Base-by-base conservation (phyloP, 2,888 invertebrate genomes). In the Empis stercorea region DNA sequence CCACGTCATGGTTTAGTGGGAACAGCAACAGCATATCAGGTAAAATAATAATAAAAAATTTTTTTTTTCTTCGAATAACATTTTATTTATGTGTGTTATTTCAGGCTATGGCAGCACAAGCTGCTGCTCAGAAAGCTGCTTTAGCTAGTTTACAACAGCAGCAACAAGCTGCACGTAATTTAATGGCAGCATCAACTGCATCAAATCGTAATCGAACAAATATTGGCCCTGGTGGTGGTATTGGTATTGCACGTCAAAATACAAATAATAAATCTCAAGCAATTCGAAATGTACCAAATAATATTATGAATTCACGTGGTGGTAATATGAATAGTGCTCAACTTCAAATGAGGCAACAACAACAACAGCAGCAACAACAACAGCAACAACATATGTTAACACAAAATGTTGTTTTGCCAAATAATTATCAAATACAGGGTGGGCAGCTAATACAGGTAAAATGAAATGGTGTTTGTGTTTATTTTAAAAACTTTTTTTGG, bases 11-110 rank as follows among this genome's bases (percentile, higher is more conserved):
- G 70, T 3, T 56, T 70, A 3, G 70, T 70, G 9, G 70, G 70
- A 40, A 70, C 70, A 13, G 70, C 70, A 10, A 70, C 68, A 14
- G 70, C 70, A n/a, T 70, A 70, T 57, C 70, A 70, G 59, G 68
- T 68, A 37, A 23, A 30, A 14, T 16, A 34, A 39, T 43, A 10
- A 15, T 5, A 38, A 43, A 13, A 44, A 15, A n/a, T n/a, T n/a
- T n/a, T n/a, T n/a, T n/a, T 40, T 20, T 20, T 30, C 7, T 17
- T 40, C n/a, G n/a, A 6, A 16, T 15, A n/a, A n/a, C 10, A 23
- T 38, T 11, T 17, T 7, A 17, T 41, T 15, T 11, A 15, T 30
- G 37, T 16, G 43, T 34, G 15, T 15, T 38, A 40, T 49, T 36
- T 10, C 16, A 68, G 68, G 70, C 69, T 3, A 70, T 70, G 69